Percentiles rank a stretch among this genome's conserved stretches.
Conservation (phyloP, 2,888 invertebrate species). For the Amphimallon solstitiale region DNA sequence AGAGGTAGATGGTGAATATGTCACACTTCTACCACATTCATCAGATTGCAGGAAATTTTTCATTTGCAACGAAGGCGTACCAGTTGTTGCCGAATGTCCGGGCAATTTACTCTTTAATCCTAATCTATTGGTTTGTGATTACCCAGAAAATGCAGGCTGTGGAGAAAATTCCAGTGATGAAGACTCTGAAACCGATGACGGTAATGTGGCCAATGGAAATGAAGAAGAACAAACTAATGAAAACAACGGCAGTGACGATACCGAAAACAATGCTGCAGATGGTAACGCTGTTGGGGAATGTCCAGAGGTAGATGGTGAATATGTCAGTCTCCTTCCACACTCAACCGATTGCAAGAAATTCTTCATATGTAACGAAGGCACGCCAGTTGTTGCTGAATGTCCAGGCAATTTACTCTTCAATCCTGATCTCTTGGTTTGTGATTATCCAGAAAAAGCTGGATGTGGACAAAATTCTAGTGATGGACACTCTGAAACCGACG, state of each 20-base stretch:
- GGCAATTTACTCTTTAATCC: slow-evolving; percentile 39
- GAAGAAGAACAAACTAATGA: background rate
- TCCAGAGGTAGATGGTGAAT: slow-evolving; percentile 33
- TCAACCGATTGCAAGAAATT: slow-evolving; percentile 38
- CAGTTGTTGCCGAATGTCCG: slow-evolving; percentile 29
- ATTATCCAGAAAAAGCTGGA: slow-evolving; percentile 37
- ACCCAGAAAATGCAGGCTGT: slow-evolving; percentile 37
- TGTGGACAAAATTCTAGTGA: slow-evolving; percentile 3
- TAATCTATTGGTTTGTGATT: slow-evolving; percentile 37
- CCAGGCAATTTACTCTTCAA: slow-evolving; percentile 39
- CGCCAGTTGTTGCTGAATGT: slow-evolving; percentile 24
- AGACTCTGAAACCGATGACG: background rate
- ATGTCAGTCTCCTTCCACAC: slow-evolving; percentile 32
- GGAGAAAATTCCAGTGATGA: background rate
- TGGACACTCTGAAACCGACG: background rate
- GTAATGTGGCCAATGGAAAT: background rate
- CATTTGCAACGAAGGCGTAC: slow-evolving; percentile 37
- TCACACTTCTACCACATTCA: slow-evolving; percentile 33
- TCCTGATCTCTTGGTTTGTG: slow-evolving; percentile 36
- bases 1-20: slow-evolving; percentile 30
- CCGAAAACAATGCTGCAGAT: background rate
- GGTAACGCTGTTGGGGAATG: background rate
- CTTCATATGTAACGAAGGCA: slow-evolving; percentile 39
- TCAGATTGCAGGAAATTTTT: slow-evolving; percentile 40
- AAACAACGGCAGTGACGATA: background rate